Evolutionary conservation across 2,888 invertebrate genomes (phyloP).

Genomic region (Cactoblastis cactorum): DNA sequence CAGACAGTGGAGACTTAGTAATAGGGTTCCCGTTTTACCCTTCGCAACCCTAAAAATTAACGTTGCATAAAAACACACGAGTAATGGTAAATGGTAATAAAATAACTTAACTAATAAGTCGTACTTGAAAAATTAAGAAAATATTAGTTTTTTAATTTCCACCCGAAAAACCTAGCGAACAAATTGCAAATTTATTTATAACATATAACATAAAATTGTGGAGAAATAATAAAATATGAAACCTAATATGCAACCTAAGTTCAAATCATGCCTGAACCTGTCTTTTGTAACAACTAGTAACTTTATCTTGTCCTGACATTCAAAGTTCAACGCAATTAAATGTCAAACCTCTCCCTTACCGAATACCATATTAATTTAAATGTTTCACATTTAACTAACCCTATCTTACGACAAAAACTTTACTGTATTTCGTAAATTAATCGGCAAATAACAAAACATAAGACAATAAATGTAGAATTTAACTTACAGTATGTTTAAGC

Average conservation of each 20-base stretch:
- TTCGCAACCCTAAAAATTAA: no score
- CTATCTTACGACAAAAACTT: not conserved
- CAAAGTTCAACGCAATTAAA: slow-evolving; percentile 31
- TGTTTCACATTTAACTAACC: not conserved
- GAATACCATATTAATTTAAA: slow-evolving; percentile 17
- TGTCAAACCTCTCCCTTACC: slow-evolving; percentile 30
- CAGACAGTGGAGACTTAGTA: no score
- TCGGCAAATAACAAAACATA: not conserved
- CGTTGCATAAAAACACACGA: no score
- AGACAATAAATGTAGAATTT: not conserved
- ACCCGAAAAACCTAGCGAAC: no score
- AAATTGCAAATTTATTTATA: no score
- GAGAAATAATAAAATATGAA: not conserved
- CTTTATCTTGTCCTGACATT: slow-evolving; percentile 26
- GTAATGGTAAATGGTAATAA: no score
- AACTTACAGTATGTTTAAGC: not conserved
- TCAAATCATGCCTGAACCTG: slow-evolving; percentile 30
- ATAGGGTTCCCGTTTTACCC: no score
- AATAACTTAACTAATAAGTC: no score
- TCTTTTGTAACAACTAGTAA: slow-evolving; percentile 6
- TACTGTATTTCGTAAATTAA: not conserved
- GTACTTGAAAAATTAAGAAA: no score
- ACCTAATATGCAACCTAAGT: slow-evolving; percentile 12
- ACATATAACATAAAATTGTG: no score
- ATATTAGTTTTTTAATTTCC: no score